Conservation (phyloP, 2,113 vertebrate genomes). For the Ptychochromis oligacanthus region DNA sequence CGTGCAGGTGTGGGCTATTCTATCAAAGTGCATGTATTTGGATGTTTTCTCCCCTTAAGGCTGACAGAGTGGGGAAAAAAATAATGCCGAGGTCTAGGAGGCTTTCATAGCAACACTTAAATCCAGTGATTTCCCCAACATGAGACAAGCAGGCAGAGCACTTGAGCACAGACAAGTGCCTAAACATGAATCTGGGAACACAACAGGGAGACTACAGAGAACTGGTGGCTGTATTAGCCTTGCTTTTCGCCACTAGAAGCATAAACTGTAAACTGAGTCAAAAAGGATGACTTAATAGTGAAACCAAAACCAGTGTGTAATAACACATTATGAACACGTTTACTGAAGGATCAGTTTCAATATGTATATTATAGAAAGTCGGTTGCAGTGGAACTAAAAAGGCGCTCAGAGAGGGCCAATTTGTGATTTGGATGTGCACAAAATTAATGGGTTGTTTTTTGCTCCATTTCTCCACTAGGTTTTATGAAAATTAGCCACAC, state of each 20-base stretch:
- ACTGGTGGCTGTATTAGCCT: background rate
- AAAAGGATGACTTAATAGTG: background rate
- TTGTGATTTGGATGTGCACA: background rate
- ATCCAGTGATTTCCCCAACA: slow-evolving; percentile 50
- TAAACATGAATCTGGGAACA: background rate
- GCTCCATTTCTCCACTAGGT: background rate
- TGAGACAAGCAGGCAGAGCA: slow-evolving; percentile 5
- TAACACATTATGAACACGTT: background rate
- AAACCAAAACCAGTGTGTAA: background rate
- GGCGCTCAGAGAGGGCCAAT: background rate
- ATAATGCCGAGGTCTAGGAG: slow-evolving; percentile 63
- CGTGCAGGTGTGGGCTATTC: slow-evolving; percentile 66
- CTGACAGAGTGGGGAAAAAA: slow-evolving; percentile 72
- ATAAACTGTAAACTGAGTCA: background rate
- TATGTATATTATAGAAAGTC: background rate
- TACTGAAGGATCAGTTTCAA: background rate
- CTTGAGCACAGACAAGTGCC: slow-evolving; percentile 35
- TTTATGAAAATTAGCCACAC: background rate
- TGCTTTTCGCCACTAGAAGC: slow-evolving; percentile 30
- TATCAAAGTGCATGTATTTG: slow-evolving; percentile 36
- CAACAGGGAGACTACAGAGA: background rate
- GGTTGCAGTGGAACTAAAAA: background rate
- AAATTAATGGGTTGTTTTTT: background rate
- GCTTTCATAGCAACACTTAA: slow-evolving; percentile 40
- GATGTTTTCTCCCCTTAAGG: slow-evolving; percentile 51